phyloP scores from a whole-genome alignment of 1,140 invertebrate genomes.

The Berghia stephanieae region DNA sequence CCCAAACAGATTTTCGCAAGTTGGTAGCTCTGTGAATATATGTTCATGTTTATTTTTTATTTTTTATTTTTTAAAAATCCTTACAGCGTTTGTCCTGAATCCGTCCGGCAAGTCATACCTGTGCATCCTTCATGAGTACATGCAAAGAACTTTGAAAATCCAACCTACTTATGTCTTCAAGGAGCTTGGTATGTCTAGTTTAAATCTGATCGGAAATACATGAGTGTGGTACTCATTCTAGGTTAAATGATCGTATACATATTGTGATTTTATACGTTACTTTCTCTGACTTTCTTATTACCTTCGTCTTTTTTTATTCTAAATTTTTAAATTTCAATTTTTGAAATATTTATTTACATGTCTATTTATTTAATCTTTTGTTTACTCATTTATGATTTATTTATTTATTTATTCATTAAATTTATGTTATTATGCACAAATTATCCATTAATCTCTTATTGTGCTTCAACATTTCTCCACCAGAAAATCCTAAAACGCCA shows the following conservation, averaged over 20 bases:
- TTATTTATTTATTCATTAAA: too few species aligned
- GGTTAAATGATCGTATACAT: too few species aligned
- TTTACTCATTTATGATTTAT: too few species aligned
- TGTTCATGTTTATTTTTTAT: constrained; percentile 18
- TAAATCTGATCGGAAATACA: too few species aligned
- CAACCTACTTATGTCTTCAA: constrained; percentile 93
- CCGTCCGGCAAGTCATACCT: constrained; percentile 75
- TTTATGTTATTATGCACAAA: too few species aligned
- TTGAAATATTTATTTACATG: too few species aligned
- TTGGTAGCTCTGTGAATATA: too few species aligned
- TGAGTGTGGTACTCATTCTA: too few species aligned
- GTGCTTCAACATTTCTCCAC: constrained; percentile 33
- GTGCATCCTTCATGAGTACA: constrained; percentile 97
- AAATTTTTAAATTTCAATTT: too few species aligned
- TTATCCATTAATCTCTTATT: not conserved
- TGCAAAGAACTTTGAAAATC: constrained; percentile 90
- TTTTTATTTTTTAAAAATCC: constrained; percentile 24
- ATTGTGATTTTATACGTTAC: not conserved
- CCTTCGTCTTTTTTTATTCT: too few species aligned
- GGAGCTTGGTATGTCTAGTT: constrained; percentile 79
- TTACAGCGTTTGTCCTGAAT: constrained; percentile 68
- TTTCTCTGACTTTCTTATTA: not conserved
- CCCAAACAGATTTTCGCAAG: too few species aligned
- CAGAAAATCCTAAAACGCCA: constrained; percentile 91
- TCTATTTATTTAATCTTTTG: too few species aligned